Percentiles rank a stretch among this genome's conserved stretches.
Evolutionary conservation across 2,797 vertebrate species (phyloP).

Genomic region (Phoxinus dragarum): DNA sequence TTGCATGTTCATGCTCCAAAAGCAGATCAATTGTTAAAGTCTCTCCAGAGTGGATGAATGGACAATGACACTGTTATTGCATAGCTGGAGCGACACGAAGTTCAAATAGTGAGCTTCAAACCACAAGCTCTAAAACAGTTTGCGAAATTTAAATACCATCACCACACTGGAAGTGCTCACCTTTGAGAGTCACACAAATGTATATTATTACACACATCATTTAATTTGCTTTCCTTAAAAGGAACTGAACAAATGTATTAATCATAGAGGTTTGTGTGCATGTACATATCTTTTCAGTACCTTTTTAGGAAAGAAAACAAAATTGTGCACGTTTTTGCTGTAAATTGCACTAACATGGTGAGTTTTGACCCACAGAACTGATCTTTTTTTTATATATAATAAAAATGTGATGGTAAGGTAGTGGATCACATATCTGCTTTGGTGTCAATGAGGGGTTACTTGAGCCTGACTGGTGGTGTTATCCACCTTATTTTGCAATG

Average conservation of each 20-base stretch:
- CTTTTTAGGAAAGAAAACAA: background rate
- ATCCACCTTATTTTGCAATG: background rate
- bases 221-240: background rate
- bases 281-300: background rate
- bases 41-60: slow-evolving; percentile 39
- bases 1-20: slow-evolving; percentile 74
- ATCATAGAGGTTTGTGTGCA: background rate
- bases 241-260: background rate
- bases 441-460: background rate
- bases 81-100: slow-evolving; percentile 61
- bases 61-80: slow-evolving; percentile 74
- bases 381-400: too few species aligned
- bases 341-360: background rate
- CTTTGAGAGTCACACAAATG: slow-evolving; percentile 32
- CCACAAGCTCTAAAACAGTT: slow-evolving; percentile 58
- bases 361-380: background rate
- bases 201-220: background rate
- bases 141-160: slow-evolving; percentile 70
- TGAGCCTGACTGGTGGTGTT: background rate
- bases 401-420: too few species aligned
- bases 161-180: slow-evolving; percentile 62
- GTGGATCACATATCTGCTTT: background rate
- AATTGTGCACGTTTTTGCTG: background rate
- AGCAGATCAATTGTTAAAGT: slow-evolving; percentile 67
- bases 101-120: slow-evolving; percentile 52